Conservation (phyloP, 2,888 invertebrate genomes). For the Siphlonurus alternatus region DNA sequence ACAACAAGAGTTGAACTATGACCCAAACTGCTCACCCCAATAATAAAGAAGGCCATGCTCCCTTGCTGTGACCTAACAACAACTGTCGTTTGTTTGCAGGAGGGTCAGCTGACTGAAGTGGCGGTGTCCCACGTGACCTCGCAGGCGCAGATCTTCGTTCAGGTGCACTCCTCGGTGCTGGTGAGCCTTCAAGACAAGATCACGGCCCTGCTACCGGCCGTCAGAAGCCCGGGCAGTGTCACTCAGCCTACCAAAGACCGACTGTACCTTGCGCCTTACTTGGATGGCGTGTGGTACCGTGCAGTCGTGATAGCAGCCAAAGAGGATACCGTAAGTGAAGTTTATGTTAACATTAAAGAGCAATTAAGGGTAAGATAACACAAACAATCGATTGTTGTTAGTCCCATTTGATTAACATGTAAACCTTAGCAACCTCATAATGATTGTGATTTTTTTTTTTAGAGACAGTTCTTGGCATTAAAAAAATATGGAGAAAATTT, state of each 20-base stretch:
- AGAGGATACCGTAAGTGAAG: not conserved
- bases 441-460: no score
- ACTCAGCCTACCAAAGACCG: slow-evolving; percentile 19
- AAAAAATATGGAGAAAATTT: no score
- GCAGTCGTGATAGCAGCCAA: slow-evolving; percentile 25
- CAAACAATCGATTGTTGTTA: no score
- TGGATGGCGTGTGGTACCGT: slow-evolving; percentile 29
- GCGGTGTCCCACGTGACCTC: slow-evolving; percentile 26
- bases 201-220: slow-evolving; percentile 18
- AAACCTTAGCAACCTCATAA: no score
- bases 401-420: no score
- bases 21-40: no score
- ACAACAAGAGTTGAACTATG: no score
- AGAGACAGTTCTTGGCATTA: no score
- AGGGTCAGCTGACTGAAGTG: slow-evolving; percentile 21
- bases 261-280: slow-evolving; percentile 32
- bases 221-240: slow-evolving; percentile 14
- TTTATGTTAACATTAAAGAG: no score
- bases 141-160: slow-evolving; percentile 22
- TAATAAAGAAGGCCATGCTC: no score
- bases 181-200: not conserved
- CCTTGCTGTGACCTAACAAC: no score
- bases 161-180: not conserved
- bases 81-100: slow-evolving; percentile 7
- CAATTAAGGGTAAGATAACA: no score